Evolutionary conservation across 2,888 invertebrate genomes (phyloP), one percentile per base, ranked within the genome.

Genomic region (Mechanitis messenoides): DNA sequence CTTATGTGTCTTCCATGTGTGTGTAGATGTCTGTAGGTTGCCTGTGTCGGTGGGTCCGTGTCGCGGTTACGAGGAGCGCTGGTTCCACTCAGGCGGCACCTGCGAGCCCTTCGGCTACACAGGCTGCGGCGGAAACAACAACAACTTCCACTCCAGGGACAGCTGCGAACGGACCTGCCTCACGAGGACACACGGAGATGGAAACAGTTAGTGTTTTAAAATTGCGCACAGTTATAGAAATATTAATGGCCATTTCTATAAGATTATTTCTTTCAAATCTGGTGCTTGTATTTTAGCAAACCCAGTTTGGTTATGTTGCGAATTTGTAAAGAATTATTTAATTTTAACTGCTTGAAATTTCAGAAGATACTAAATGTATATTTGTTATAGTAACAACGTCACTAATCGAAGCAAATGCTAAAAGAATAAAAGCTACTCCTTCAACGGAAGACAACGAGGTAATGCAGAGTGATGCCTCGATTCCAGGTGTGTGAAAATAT

Each of bases 91-190:
- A 33, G 91, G 91, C 46, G 92, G 92, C 33, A 91, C 91, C 38
- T 98, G 98, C 78, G 93, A 93, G 72, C 92, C 95, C 4, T 98
- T 98, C 84, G 93, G 93, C 59, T 98, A 94, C 86, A 94, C 95
- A 33, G 98, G 97, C 47, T 98, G 98, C 78, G 94, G 95, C 55
- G 96, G 95, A 1, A 98, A 97, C 80, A 92, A 92, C 53, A 98
- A 98, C 83, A 96, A 96, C 80, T 98, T 98, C 83, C 92, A 92
- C 60, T 93, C 93, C 0, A 91, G 93, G 62, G 92, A 93, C 60
- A 92, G 92, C 54, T 97, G 97, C 74, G 91, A 92, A 64, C 87
- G 88, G 33, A 91, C 92, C 11, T 96, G 96, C 73, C 83, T 85
- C 5, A 79, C 84, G 1, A 28, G 3, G 31, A 31, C 9, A 50